Evolutionary conservation across 37 sponge, comb jelly and placozoan species (phyloP).

Genomic region (Ianthella basta): DNA sequence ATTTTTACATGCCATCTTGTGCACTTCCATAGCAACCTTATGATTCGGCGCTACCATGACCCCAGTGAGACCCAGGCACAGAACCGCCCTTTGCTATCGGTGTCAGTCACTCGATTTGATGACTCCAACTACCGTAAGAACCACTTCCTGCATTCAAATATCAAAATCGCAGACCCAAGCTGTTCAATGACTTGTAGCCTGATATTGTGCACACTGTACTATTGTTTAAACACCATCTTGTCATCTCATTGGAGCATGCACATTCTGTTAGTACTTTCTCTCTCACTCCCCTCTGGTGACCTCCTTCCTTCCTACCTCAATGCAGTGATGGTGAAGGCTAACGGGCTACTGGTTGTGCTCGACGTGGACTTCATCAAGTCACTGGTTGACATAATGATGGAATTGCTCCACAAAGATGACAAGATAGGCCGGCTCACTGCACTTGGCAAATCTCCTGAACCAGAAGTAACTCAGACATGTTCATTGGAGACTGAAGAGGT

Average conservation of each 20-base stretch:
- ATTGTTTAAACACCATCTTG: too few relatives aligned
- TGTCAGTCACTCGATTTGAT: too few relatives aligned
- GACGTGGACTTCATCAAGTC: slow-evolving; percentile 60
- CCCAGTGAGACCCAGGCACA: too few relatives aligned
- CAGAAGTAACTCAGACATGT: background rate
- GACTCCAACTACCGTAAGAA: too few relatives aligned
- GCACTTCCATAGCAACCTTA: slow-evolving; percentile 39
- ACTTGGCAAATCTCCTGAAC: background rate
- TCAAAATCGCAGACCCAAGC: too few relatives aligned
- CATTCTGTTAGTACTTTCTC: too few relatives aligned
- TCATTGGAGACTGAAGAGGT: background rate
- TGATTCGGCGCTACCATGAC: slow-evolving; percentile 55
- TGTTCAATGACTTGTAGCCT: too few relatives aligned
- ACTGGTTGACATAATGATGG: slow-evolving; percentile 44
- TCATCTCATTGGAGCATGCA: too few relatives aligned
- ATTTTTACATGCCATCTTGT: background rate
- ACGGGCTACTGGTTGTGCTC: slow-evolving; percentile 50
- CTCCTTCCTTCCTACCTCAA: background rate
- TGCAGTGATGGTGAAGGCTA: slow-evolving; percentile 43
- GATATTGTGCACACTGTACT: too few relatives aligned
- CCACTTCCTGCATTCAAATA: too few relatives aligned
- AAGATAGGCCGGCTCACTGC: slow-evolving; percentile 6
- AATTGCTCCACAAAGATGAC: slow-evolving; percentile 18
- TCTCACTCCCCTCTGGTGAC: background rate
- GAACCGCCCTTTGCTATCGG: too few relatives aligned